Evolutionary conservation across 2,797 vertebrate genomes (phyloP).

Genomic region (Tangara arthus): DNA sequence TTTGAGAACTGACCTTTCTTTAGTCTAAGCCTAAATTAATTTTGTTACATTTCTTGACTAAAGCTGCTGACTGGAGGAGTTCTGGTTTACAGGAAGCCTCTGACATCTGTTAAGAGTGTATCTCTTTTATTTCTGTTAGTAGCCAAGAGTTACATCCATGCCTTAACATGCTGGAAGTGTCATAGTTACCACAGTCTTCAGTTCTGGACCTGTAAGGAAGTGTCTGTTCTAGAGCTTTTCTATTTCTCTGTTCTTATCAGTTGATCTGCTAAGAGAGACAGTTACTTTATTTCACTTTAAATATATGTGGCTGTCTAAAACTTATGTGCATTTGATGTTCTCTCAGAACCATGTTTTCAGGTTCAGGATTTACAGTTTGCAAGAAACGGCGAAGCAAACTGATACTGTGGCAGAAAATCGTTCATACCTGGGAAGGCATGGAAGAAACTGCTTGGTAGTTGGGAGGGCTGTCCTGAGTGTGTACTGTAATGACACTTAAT

Average conservation of each 20-base stretch:
- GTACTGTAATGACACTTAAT: not conserved
- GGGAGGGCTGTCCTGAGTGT: not conserved
- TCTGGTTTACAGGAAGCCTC: not conserved
- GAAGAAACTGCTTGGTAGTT: accelerated
- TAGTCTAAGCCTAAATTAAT: not conserved
- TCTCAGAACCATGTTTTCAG: not conserved
- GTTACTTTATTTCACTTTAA: not conserved
- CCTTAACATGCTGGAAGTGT: not conserved
- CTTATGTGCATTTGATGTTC: accelerated
- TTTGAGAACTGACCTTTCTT: not conserved
- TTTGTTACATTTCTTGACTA: not conserved
- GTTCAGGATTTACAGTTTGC: not conserved
- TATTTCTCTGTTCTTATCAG: not conserved
- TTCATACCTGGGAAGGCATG: not conserved
- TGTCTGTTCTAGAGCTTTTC: not conserved
- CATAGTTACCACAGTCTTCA: not conserved
- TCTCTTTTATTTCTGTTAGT: not conserved
- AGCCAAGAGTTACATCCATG: not conserved
- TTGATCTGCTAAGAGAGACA: not conserved
- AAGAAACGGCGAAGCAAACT: not conserved
- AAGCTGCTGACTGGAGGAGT: not conserved
- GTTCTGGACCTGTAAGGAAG: not conserved
- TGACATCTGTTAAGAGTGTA: not conserved
- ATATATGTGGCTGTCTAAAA: not conserved
- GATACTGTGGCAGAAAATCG: not conserved